Evolutionary conservation across 2,113 vertebrate species (phyloP), one percentile per base, ranked within the genome.

Genomic region (Callospermophilus lateralis): DNA sequence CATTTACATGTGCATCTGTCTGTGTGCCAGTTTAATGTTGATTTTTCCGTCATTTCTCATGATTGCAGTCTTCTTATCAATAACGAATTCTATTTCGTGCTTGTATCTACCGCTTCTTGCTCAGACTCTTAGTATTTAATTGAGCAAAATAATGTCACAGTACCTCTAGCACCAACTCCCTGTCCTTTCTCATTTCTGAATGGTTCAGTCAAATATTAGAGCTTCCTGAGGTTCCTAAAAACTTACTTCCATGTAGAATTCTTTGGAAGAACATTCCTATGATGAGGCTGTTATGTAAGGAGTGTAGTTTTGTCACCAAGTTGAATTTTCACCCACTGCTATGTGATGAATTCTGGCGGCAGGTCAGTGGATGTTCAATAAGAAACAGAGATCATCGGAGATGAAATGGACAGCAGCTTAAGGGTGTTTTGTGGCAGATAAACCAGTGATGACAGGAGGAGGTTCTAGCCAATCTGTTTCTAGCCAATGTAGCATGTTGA

Each of bases 131-230:
- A 72, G 20, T 73, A 55, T 92, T 80, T 65, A 48, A 65, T 58
- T 58, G 80, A 86, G 45, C 8, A 51, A 58, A 77, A 76, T 34
- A 81, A 34, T 7, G 6, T 4, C 5, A 20, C 61, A 24, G 16
- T 72, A 65, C 76, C 67, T 78, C 30, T 58, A 73, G 28, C 73
- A 89, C 67, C 17, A 6, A 26, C 3, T 63, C 8, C 22, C 63
- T 92, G 53, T 81, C 32, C 16, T 48, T 89, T 79, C 65, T 88
- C 42, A 4, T 84, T 88, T 58, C 67, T 80, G 72, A 80, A 72
- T 65, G 19, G n/a, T 76, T 96, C 39, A 67, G 17, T 48, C 51
- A 58, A 85, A 72, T 58, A 26, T 95, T 94, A 74, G 32, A 61
- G 76, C 61, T 88, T 84, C 9, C 63, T 83, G 37, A 81, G 17